phyloP scores from a whole-genome alignment of 2,113 vertebrate genomes.

The Pyrgilauda ruficollis region DNA sequence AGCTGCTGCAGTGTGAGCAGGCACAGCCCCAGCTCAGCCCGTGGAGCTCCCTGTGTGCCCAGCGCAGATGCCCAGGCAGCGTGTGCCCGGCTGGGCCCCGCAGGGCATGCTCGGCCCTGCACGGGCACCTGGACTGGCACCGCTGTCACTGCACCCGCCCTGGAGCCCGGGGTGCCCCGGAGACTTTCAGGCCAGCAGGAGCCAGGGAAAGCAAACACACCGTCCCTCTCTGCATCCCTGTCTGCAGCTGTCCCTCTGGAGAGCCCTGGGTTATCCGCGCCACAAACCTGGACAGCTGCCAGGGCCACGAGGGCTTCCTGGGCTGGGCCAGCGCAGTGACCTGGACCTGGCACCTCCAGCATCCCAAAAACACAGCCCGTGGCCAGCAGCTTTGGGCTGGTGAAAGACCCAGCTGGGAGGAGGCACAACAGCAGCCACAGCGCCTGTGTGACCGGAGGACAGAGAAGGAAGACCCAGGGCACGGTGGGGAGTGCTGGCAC shows the following conservation, averaged over 20 bases:
- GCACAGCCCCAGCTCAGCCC: not conserved
- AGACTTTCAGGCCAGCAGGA: not conserved
- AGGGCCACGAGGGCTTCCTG: fast-evolving
- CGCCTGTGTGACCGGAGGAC: not conserved
- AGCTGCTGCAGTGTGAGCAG: not conserved
- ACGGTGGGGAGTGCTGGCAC: fast-evolving
- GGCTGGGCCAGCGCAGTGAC: fast-evolving
- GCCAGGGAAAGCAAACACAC: not conserved
- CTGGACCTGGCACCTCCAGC: not conserved
- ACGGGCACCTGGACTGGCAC: not conserved
- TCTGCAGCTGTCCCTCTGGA: not conserved
- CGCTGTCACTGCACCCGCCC: fast-evolving
- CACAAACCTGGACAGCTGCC: fast-evolving
- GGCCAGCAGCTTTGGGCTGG: fast-evolving
- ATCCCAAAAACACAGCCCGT: fast-evolving
- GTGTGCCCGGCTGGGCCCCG: fast-evolving
- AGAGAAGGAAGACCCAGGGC: fast-evolving
- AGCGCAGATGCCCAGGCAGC: fast-evolving
- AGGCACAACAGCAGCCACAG: not conserved
- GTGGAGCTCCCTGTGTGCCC: not conserved
- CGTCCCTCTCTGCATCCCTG: not conserved
- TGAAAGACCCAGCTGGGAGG: not conserved
- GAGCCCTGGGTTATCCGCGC: not conserved
- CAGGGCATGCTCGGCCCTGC: not conserved
- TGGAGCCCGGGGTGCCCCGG: not conserved